phyloP scores from a whole-genome alignment of 2,113 vertebrate species.

The Ursus arctos region DNA sequence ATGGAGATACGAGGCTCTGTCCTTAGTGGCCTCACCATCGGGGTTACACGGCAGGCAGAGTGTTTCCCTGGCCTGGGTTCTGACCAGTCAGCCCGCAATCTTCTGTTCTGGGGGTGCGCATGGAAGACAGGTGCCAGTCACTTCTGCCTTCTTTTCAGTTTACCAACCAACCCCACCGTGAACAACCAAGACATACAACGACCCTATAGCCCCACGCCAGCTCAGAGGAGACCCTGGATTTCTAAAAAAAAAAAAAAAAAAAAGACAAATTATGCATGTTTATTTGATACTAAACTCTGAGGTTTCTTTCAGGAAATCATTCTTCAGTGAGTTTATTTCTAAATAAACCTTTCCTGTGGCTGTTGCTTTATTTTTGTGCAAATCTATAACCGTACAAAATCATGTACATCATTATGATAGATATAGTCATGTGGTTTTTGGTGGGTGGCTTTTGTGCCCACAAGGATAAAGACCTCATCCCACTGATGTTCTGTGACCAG shows the following conservation, averaged over 20 bases:
- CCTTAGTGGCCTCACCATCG: background rate
- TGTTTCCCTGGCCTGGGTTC: background rate
- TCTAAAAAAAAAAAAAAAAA: background rate
- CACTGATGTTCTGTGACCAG: rapidly evolving
- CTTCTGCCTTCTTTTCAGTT: background rate
- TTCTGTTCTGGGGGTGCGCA: background rate
- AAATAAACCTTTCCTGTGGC: background rate
- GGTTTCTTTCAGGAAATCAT: background rate
- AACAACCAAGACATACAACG: rapidly evolving
- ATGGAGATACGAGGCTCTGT: rapidly evolving
- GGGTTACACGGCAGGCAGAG: background rate
- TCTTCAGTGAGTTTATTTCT: background rate
- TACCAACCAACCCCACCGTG: rapidly evolving
- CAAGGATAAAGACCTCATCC: background rate
- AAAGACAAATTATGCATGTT: background rate
- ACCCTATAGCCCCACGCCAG: rapidly evolving
- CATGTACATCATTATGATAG: rapidly evolving
- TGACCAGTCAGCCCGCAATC: background rate
- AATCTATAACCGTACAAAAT: no score
- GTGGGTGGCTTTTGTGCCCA: background rate
- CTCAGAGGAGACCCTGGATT: background rate
- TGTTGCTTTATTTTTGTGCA: background rate
- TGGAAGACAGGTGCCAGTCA: rapidly evolving
- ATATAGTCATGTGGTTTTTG: rapidly evolving
- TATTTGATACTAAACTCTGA: background rate